Conservation (phyloP, 1,140 invertebrate genomes). For the Drosophila ananassae region DNA sequence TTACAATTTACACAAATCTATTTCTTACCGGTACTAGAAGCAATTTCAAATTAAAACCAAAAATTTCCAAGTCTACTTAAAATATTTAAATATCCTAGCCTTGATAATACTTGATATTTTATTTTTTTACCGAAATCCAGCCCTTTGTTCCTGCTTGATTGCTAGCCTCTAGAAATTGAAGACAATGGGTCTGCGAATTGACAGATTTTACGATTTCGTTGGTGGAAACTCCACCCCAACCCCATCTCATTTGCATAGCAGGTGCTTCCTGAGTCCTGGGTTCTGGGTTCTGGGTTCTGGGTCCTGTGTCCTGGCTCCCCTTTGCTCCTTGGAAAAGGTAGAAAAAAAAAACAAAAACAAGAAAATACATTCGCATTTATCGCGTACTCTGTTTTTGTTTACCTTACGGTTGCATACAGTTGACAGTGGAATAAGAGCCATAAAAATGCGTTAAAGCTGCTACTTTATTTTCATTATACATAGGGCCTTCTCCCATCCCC, state of each 20-base stretch:
- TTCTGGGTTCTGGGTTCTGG: neutral
- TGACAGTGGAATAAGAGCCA: conserved; percentile 70
- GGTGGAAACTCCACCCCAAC: neutral
- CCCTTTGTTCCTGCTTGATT: conserved; percentile 16
- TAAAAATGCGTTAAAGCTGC: conserved; percentile 80
- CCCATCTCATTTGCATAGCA: conserved; percentile 66
- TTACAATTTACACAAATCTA: too few species aligned
- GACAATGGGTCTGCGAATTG: conserved; percentile 75
- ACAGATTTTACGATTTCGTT: conserved; percentile 68
- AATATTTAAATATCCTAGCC: too few species aligned
- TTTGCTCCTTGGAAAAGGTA: neutral
- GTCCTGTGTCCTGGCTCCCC: neutral
- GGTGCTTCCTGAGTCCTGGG: conserved; percentile 19
- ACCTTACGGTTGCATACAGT: conserved; percentile 27
- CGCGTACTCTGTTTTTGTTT: conserved; percentile 38
- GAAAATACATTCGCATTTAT: conserved; percentile 33
- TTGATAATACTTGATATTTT: too few species aligned
- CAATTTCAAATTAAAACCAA: too few species aligned
- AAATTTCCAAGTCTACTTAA: too few species aligned
- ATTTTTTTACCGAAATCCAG: neutral
- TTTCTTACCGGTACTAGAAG: too few species aligned
- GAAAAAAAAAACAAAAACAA: neutral
- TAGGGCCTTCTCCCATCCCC: neutral
- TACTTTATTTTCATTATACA: conserved; percentile 76
- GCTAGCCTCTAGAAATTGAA: conserved; percentile 55